phyloP scores from a whole-genome alignment of 2,113 vertebrate genomes.

The Sigmodon hispidus region DNA sequence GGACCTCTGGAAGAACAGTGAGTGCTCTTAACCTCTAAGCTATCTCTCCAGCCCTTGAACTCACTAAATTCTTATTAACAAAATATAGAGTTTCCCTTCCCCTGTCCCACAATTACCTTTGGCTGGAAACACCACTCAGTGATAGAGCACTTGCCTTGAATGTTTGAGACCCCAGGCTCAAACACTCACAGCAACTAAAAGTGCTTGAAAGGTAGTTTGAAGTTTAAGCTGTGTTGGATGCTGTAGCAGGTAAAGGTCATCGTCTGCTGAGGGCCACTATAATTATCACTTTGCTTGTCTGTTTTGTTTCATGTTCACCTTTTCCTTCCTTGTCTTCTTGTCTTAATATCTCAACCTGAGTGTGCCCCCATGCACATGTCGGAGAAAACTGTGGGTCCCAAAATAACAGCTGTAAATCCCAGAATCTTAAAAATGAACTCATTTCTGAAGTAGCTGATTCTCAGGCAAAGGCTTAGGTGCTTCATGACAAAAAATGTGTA shows the following conservation, averaged over 20 bases:
- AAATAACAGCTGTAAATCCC: neutral
- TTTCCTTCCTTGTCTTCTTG: neutral
- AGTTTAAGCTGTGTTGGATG: constrained; percentile 33
- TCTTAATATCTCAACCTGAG: neutral
- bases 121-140: neutral
- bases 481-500: constrained; percentile 37
- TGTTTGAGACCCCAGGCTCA: too few species aligned
- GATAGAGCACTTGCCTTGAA: neutral
- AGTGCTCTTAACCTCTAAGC: too few species aligned
- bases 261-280: neutral
- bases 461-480: neutral
- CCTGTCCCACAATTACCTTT: neutral
- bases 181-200: neutral
- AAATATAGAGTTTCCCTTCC: neutral
- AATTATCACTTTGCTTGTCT: neutral
- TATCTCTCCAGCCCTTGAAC: too few species aligned
- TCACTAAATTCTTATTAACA: neutral
- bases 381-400: neutral
- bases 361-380: neutral
- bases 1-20: too few species aligned
- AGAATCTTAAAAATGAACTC: constrained; percentile 24
- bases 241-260: neutral
- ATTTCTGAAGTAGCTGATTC: constrained; percentile 11
- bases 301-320: neutral
- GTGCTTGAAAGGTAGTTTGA: neutral